phyloP scores from a whole-genome alignment of 2,797 vertebrate genomes.

The Podarcis lilfordi region DNA sequence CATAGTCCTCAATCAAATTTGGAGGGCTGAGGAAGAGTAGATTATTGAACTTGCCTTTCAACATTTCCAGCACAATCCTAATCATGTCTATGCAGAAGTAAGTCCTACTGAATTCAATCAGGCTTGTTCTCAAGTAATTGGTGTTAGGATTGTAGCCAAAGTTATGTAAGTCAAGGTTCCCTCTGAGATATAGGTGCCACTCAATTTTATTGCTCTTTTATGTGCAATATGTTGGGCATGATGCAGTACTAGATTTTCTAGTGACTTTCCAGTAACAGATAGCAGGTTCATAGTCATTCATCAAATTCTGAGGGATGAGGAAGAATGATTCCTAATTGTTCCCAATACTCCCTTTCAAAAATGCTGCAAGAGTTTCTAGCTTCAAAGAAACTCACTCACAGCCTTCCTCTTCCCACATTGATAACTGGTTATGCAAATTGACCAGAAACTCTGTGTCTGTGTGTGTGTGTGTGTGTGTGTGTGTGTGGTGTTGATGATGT shows the following conservation, averaged over 20 bases:
- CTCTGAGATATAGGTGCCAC: neutral
- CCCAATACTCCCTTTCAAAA: neutral
- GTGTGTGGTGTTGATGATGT: too few species aligned
- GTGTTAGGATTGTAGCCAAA: too few species aligned
- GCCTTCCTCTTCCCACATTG: too few species aligned
- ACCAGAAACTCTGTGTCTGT: neutral
- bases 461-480: neutral
- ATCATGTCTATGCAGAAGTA: too few species aligned
- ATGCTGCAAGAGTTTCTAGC: neutral
- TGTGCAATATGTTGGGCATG: neutral
- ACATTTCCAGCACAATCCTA: neutral
- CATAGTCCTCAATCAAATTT: neutral
- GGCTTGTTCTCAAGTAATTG: too few species aligned
- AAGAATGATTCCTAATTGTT: neutral
- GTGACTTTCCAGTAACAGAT: neutral
- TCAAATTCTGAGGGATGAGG: neutral
- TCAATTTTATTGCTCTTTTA: too few species aligned
- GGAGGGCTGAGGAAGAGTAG: neutral
- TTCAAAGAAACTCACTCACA: neutral
- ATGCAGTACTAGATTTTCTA: neutral
- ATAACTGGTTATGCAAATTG: neutral
- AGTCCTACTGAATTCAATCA: too few species aligned
- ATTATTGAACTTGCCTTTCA: neutral
- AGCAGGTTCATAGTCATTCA: neutral
- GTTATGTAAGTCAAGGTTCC: neutral